phyloP scores from a whole-genome alignment of 1,140 invertebrate species.

The Achroia grisella region DNA sequence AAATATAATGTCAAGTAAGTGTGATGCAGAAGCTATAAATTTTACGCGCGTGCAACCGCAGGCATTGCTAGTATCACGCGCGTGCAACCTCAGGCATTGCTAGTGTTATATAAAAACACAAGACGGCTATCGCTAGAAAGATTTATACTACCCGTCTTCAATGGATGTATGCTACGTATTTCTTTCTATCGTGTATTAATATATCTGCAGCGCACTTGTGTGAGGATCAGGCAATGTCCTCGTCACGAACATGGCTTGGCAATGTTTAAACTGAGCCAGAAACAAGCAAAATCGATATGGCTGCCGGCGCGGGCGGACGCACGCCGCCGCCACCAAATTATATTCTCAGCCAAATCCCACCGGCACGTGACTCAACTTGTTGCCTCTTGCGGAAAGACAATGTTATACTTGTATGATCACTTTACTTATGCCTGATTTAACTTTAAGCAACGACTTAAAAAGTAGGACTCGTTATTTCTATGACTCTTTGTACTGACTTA shows the following conservation, averaged over 20 bases:
- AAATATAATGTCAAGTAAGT: no score
- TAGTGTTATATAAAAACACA: no score
- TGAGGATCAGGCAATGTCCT: not conserved
- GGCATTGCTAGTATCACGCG: no score
- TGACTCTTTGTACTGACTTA: no score
- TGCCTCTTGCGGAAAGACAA: constrained; percentile 36
- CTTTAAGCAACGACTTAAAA: no score
- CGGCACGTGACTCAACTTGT: constrained; percentile 68
- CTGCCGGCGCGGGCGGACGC: constrained; percentile 47
- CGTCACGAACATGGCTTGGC: not conserved
- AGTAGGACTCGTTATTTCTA: no score
- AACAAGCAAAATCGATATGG: constrained; percentile 60
- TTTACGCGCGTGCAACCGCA: no score
- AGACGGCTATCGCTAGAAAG: no score
- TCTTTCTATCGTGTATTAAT: not conserved
- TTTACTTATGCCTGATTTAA: no score
- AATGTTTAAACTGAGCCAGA: constrained; percentile 47
- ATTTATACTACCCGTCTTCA: not conserved
- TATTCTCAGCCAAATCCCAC: constrained; percentile 49
- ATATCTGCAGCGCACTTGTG: not conserved
- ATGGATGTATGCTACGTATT: no score
- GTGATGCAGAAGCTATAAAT: no score
- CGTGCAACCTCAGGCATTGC: no score
- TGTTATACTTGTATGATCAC: not conserved
- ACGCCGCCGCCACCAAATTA: constrained; percentile 51